Percentiles rank a stretch among this genome's conserved stretches.
Evolutionary conservation across 2,113 vertebrate genomes (phyloP).

Genomic region (Brachypteracias leptosomus): DNA sequence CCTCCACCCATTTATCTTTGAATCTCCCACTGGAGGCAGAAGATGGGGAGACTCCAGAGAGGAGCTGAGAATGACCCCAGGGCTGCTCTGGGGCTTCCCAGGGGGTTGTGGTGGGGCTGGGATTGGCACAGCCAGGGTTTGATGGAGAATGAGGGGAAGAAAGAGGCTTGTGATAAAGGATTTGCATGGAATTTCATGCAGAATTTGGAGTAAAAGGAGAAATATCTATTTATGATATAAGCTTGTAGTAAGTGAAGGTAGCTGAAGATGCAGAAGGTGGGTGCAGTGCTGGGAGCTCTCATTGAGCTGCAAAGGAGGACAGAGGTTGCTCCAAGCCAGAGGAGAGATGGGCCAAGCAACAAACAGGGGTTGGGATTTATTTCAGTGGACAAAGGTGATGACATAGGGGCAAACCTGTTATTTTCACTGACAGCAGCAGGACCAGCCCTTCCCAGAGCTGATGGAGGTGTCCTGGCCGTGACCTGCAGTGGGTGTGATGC

Average conservation of each 20-base stretch:
- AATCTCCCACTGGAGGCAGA: background rate
- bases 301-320: rapidly evolving
- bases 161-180: rapidly evolving
- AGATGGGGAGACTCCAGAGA: rapidly evolving
- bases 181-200: rapidly evolving
- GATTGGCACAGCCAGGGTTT: background rate
- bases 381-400: rapidly evolving
- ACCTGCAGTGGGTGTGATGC: rapidly evolving
- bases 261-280: rapidly evolving
- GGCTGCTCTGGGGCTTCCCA: rapidly evolving
- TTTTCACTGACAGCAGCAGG: rapidly evolving
- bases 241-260: rapidly evolving
- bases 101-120: background rate
- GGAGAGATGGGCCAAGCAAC: rapidly evolving
- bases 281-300: rapidly evolving
- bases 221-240: rapidly evolving
- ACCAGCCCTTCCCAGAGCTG: background rate
- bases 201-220: background rate
- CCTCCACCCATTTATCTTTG: rapidly evolving
- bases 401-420: rapidly evolving
- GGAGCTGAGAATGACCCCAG: background rate
- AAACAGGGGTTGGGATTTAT: rapidly evolving
- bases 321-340: rapidly evolving
- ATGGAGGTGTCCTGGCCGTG: rapidly evolving
- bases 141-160: too few species aligned